These are phyloP conservation scores for Tethea ocularis DNA, from an alignment of 2,888 invertebrate genomes.

Conservation along the genomic window DNA sequence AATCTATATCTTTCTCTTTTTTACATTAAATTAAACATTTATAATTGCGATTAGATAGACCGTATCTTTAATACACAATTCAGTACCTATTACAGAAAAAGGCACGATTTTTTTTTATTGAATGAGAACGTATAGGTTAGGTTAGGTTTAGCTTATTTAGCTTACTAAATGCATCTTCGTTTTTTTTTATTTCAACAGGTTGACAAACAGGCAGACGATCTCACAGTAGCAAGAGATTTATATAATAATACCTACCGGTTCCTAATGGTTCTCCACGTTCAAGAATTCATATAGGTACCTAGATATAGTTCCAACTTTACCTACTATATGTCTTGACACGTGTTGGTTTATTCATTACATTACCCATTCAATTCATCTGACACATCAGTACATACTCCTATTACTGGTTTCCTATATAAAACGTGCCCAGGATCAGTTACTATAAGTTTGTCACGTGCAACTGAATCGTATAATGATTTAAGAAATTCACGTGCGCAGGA, in stretches of 20 bases:
- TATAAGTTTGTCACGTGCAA: not conserved
- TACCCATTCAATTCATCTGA: conserved; percentile 38
- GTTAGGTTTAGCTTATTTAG: too few relatives aligned
- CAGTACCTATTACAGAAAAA: not conserved
- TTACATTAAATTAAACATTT: not conserved
- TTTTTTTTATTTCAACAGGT: too few relatives aligned
- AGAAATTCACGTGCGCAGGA: not conserved
- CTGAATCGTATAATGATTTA: too few relatives aligned
- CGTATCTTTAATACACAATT: too few relatives aligned
- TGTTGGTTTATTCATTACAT: conserved; percentile 34
- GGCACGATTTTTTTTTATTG: too few relatives aligned
- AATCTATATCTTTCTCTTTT: too few relatives aligned
- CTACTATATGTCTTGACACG: conserved; percentile 25
- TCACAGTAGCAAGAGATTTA: too few relatives aligned
- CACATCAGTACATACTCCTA: conserved; percentile 11
- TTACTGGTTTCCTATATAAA: conserved; percentile 31
- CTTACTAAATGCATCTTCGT: too few relatives aligned
- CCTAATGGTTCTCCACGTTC: not conserved
- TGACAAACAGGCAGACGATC: too few relatives aligned
- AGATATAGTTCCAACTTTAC: conserved; percentile 10
- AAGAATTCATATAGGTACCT: not conserved
- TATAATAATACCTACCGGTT: too few relatives aligned
- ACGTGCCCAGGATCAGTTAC: conserved; percentile 17
- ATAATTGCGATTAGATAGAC: too few relatives aligned
- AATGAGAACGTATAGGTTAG: too few relatives aligned